A percentile compares a stretch with the other conserved stretches of the same genome.
Evolutionary conservation across 2,888 invertebrate species (phyloP).

Genomic region (Suillia variegata): DNA sequence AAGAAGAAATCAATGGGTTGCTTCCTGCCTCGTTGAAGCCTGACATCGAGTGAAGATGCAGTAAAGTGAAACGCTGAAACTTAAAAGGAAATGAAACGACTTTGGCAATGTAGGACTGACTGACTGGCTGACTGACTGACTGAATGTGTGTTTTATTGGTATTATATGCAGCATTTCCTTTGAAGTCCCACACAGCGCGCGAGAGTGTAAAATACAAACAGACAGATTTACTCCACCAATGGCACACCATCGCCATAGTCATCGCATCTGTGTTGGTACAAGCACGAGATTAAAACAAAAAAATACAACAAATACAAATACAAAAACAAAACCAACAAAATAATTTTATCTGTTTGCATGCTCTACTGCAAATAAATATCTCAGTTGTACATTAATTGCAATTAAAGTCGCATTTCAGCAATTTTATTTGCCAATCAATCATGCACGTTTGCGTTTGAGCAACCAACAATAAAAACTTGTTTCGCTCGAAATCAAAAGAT

Average conservation of each 20-base stretch:
- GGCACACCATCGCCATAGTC: too few species aligned
- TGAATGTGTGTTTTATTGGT: too few species aligned
- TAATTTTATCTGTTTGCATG: not conserved
- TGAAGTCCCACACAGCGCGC: too few species aligned
- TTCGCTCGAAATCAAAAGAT: too few species aligned
- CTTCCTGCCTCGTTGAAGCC: constrained; percentile 10
- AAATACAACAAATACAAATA: too few species aligned
- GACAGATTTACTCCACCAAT: not conserved
- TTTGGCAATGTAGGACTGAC: too few species aligned
- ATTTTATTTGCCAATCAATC: not conserved
- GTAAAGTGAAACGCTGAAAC: not conserved
- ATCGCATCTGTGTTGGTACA: not conserved
- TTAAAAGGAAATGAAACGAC: not conserved
- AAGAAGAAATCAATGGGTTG: constrained; percentile 10
- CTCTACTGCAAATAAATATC: not conserved
- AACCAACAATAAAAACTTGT: too few species aligned
- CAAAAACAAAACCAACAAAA: not conserved
- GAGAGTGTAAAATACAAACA: not conserved
- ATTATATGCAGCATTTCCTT: not conserved
- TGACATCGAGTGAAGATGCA: not conserved
- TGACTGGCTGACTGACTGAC: too few species aligned
- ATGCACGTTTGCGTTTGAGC: not conserved
- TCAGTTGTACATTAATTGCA: not conserved
- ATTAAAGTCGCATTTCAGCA: not conserved
- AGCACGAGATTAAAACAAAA: too few species aligned